Conservation (phyloP, 1,140 invertebrate genomes). For the Camponotus vicinus region DNA sequence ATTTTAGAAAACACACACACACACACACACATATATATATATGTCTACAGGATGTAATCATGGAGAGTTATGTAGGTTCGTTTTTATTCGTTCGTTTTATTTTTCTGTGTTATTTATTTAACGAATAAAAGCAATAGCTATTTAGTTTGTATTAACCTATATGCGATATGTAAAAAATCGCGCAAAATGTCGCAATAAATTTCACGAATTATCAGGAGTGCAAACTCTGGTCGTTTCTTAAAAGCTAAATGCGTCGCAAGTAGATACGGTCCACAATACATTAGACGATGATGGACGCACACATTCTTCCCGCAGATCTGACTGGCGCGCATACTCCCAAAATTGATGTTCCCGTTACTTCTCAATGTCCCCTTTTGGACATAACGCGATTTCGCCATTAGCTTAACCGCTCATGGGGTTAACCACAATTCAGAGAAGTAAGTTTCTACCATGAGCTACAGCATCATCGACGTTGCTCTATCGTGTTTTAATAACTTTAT, state of each 20-base stretch:
- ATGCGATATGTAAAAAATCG: not conserved
- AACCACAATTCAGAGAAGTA: conserved; percentile 17
- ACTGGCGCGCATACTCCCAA: not conserved
- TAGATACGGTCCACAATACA: conserved; percentile 19
- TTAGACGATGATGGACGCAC: conserved; percentile 31
- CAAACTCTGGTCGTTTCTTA: conserved; percentile 4
- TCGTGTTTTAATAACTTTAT: not conserved
- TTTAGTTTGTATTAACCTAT: not conserved
- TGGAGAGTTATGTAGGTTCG: no score
- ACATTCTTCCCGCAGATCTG: not conserved
- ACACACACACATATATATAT: no score
- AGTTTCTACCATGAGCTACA: not conserved
- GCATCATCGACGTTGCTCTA: not conserved
- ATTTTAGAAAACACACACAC: no score
- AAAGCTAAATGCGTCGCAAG: conserved; percentile 29
- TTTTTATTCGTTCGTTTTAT: no score
- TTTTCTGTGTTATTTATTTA: conserved; percentile 8
- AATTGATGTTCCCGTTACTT: conserved; percentile 24
- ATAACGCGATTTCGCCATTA: conserved; percentile 63
- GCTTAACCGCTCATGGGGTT: conserved; percentile 30
- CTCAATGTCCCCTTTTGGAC: conserved; percentile 13
- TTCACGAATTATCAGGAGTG: not conserved
- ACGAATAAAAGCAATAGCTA: not conserved
- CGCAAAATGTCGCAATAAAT: not conserved
- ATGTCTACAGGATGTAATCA: no score